Conservation (phyloP, 2,113 vertebrate genomes). For the Antechinus stuartii region DNA sequence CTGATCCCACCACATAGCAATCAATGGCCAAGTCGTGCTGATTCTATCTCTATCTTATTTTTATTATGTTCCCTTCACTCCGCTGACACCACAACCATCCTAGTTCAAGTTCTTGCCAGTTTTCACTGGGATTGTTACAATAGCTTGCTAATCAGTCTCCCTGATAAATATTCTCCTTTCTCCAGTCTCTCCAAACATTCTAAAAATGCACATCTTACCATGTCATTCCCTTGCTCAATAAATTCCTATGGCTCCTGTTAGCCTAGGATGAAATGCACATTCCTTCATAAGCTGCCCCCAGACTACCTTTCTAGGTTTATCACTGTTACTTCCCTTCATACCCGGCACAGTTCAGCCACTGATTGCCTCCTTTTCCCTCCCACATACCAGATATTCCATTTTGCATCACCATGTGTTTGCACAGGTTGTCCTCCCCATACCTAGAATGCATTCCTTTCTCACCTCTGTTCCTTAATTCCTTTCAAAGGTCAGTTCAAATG, state of each 20-base stretch:
- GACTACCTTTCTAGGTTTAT: background rate
- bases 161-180: background rate
- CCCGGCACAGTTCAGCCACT: background rate
- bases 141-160: background rate
- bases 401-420: background rate
- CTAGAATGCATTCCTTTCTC: background rate
- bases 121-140: background rate
- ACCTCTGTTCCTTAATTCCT: background rate
- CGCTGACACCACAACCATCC: background rate
- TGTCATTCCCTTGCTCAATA: background rate
- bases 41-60: background rate
- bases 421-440: background rate
- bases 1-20: background rate
- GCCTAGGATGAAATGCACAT: background rate
- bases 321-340: background rate
- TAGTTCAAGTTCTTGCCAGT: background rate
- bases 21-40: background rate
- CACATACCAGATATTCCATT: background rate
- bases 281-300: background rate
- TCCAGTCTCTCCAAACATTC: too few species aligned
- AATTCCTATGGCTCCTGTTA: background rate
- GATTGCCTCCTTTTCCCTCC: background rate
- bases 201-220: too few species aligned
- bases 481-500: background rate
- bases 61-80: background rate